Evolutionary conservation across 2,888 invertebrate species (phyloP).

Genomic region (Xestia rhomboidea): DNA sequence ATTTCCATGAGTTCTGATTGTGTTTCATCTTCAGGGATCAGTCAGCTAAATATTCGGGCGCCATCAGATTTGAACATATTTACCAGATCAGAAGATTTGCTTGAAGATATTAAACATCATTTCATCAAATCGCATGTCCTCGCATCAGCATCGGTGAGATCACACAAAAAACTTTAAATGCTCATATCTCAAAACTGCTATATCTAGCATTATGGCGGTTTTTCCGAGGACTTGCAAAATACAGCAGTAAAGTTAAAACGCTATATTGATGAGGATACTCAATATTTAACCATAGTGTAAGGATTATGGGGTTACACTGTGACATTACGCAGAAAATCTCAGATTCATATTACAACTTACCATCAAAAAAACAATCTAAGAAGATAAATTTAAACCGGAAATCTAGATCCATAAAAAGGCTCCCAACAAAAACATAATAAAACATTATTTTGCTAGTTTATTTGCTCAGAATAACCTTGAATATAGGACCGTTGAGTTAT

Average conservation of each 20-base stretch:
- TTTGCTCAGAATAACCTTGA: slow-evolving; percentile 61
- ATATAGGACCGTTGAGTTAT: slow-evolving; percentile 55
- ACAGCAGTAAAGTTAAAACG: background rate
- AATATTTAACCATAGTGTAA: background rate
- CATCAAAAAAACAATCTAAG: background rate
- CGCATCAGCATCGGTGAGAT: too few species aligned
- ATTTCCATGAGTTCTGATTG: background rate
- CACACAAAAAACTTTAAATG: too few species aligned
- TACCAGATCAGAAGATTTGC: background rate
- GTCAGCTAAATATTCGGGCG: background rate
- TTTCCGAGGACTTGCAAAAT: background rate
- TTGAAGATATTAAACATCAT: background rate
- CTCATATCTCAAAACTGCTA: background rate
- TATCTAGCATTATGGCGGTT: background rate
- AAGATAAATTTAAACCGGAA: background rate
- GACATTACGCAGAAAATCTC: background rate
- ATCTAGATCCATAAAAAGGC: slow-evolving; percentile 11
- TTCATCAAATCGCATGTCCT: background rate
- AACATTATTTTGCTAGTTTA: slow-evolving; percentile 29
- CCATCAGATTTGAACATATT: background rate
- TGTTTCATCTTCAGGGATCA: background rate
- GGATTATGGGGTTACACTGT: background rate
- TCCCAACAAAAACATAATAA: slow-evolving; percentile 22
- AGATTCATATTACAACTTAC: background rate
- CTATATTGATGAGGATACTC: background rate